Evolutionary conservation across 2,888 invertebrate species (phyloP), one percentile per base, ranked within the genome.

Genomic region (Synergus gifuensis): DNA sequence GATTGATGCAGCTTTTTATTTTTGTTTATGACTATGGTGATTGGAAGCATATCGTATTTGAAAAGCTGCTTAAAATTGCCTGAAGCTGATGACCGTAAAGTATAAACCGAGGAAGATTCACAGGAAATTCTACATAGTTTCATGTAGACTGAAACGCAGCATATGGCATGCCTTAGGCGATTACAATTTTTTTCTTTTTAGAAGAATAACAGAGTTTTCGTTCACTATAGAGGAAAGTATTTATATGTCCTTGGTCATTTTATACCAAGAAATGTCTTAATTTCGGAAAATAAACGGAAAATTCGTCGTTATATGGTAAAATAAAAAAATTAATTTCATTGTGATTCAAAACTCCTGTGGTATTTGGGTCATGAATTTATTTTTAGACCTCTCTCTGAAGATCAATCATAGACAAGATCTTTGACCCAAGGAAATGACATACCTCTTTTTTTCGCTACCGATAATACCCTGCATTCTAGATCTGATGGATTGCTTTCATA

Each of bases 41-140:
- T 54, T n/a, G n/a, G 54, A 54, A 54, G 54, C 54, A 54, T 54
- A 54, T 54, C 54, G n/a, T 54, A 54, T n/a, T 54, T 8, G n/a
- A 54, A n/a, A 54, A 54, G 54, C 54, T 54, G 54, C 54, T n/a
- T n/a, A n/a, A 54, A n/a, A 54, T 54, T 54, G 54, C 54, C 54
- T n/a, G 2, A 54, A n/a, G 54, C 54, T 54, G 8, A n/a, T 54
- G 54, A 54, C 54, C 54, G 54, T 9, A 54, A 54, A 54, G 54
- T 54, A 54, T 54, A 54, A 54, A 54, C 54, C 54, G 7, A 2
- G n/a, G 54, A 54, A n/a, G 54, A 54, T 54, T 54, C n/a, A n/a
- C 54, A 54, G 54, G 54, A 54, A 54, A 54, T 54, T 54, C n/a
- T 54, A n/a, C 54, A 36, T 36, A 36, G 5, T 54, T 54, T 54